Evolutionary conservation across 2,888 invertebrate genomes (phyloP), one percentile per base, ranked within the genome.

Genomic region (Cyclophora albipunctata): DNA sequence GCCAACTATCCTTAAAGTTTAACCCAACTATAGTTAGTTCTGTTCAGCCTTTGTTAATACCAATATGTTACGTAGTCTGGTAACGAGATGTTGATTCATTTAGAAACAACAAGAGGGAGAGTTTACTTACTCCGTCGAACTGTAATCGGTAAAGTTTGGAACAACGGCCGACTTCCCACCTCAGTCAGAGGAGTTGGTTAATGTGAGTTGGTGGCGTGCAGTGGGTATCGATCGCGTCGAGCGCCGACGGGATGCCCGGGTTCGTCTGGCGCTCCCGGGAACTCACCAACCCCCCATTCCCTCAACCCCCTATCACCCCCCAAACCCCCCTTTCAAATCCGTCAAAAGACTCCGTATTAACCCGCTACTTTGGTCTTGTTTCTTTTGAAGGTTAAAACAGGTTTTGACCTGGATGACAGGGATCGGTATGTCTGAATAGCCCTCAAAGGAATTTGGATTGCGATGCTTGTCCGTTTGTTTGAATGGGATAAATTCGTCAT

Each of bases 331-430:
- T 5, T 6, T 49, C 47, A 57, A 56, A 56, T 67, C 69, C 71
- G 66, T 72, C 75, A 73, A 75, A 77, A 81, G 77, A 74, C 73
- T 73, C 75, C 70, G 70, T 74, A 78, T 79, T 71, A 81, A 79
- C 75, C 77, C 77, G 76, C 75, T 77, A 78, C 83, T 84, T 85
- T 83, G 83, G 82, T 84, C 84, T 84, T 84, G 81, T 86, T 85
- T 83, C 78, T 80, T 86, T 86, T 87, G 85, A 87, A 88, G 85
- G 87, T 87, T 88, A 87, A 85, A 81, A 78, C 79, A 75, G 72
- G 72, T 78, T 80, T 75, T 75, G 76, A 79, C 77, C 75, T 73
- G 73, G 66, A 71, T 72, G 66, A 71, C 69, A 66, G 60, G 60
- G 60, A 59, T 64, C 41, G 47, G 44, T 63, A 55, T 58, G 54